Percentiles rank a stretch among this genome's conserved stretches.
phyloP scores from a whole-genome alignment of 2,797 vertebrate species.

The Hipposideros larvatus region DNA sequence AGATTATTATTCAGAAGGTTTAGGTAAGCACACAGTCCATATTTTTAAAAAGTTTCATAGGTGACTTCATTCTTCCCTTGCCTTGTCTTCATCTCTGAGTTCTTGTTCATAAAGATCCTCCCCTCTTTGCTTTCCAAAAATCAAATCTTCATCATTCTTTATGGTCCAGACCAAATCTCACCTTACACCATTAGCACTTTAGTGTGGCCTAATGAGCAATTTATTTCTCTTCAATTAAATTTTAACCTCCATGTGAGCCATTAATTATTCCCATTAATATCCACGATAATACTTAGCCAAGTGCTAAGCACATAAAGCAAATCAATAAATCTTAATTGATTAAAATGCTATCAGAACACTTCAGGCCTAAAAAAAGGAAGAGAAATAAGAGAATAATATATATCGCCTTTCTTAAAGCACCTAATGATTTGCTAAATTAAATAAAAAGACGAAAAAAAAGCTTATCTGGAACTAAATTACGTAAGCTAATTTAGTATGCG shows the following conservation, averaged over 20 bases:
- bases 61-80: background rate
- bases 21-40: background rate
- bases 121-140: background rate
- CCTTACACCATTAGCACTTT: constrained; percentile 33
- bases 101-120: background rate
- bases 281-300: constrained; percentile 59
- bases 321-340: constrained; percentile 42
- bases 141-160: constrained; percentile 44
- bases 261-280: constrained; percentile 42
- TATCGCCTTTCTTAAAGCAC: background rate
- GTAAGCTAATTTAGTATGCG: background rate
- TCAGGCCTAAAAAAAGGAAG: background rate
- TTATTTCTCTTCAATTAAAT: constrained; percentile 56
- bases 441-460: background rate
- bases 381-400: background rate
- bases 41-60: background rate
- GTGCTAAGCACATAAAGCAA: constrained; percentile 46
- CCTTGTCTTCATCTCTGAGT: background rate
- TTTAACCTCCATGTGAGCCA: background rate
- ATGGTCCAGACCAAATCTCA: background rate
- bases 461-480: background rate
- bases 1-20: constrained; percentile 22
- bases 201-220: constrained; percentile 24
- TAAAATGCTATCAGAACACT: constrained; percentile 51
- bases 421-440: background rate